A percentile compares a stretch with the other conserved stretches of the same genome.
phyloP scores from a whole-genome alignment of 2,113 vertebrate species.

The Parotia lawesii region DNA sequence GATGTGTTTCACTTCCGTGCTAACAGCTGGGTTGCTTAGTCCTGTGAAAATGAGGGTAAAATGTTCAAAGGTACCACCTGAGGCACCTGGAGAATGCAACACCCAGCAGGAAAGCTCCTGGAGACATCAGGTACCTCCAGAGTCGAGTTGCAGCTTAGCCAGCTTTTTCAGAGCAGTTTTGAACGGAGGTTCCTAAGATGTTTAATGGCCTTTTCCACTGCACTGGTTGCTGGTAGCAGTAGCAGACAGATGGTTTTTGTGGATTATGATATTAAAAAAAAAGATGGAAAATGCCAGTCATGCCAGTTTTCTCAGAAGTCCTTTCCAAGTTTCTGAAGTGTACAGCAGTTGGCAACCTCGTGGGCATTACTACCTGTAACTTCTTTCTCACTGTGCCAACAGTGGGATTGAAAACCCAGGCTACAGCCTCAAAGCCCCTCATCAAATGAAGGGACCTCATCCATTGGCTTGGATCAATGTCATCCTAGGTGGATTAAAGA shows the following conservation, averaged over 20 bases:
- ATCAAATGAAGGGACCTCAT: background rate
- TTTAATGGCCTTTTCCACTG: background rate
- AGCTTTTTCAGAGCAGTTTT: background rate
- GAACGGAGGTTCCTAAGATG: background rate
- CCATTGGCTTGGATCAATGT: background rate
- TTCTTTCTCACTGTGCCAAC: background rate
- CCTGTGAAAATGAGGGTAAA: background rate
- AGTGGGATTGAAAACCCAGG: background rate
- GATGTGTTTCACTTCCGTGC: background rate
- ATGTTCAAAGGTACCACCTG: background rate
- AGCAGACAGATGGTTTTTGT: background rate
- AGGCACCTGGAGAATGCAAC: background rate
- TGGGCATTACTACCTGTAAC: background rate
- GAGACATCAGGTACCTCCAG: background rate
- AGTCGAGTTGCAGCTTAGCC: background rate
- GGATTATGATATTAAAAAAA: background rate
- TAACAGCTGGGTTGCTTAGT: background rate
- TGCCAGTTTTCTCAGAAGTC: background rate
- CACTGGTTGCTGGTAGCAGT: background rate
- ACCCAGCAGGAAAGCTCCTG: background rate
- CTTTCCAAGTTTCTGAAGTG: constrained; percentile 3
- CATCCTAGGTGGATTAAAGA: background rate
- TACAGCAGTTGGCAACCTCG: background rate
- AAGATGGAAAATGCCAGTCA: background rate
- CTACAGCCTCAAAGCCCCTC: background rate